phyloP scores from a whole-genome alignment of 2,888 invertebrate species.

The Xylota sylvarum region DNA sequence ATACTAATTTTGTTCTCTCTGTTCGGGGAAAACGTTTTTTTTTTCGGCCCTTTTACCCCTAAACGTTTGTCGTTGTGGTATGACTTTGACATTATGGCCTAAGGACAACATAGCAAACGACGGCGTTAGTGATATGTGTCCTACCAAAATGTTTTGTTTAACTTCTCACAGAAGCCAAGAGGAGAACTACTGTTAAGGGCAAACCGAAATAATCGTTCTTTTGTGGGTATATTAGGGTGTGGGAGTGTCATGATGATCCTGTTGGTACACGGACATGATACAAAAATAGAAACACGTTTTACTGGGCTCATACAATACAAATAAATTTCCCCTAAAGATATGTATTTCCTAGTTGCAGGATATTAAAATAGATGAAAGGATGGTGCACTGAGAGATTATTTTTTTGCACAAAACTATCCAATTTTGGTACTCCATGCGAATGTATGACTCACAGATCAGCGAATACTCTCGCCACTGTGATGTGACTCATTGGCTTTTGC shows the following conservation, averaged over 20 bases:
- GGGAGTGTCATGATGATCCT: slow-evolving; percentile 3
- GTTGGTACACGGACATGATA: slow-evolving; percentile 27
- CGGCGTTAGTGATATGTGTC: slow-evolving; percentile 60
- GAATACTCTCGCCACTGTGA: background rate
- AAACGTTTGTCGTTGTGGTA: slow-evolving; percentile 50
- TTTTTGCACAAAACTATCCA: slow-evolving; percentile 32
- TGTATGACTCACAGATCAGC: slow-evolving; percentile 52
- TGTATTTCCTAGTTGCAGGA: slow-evolving; percentile 42
- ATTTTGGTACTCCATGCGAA: slow-evolving; percentile 36
- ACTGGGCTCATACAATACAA: background rate
- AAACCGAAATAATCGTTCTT: slow-evolving; percentile 49
- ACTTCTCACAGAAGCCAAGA: slow-evolving; percentile 48
- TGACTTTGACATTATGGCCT: slow-evolving; percentile 64
- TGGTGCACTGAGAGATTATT: slow-evolving; percentile 2
- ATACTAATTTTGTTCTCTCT: slow-evolving; percentile 50
- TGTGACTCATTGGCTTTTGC: slow-evolving; percentile 33
- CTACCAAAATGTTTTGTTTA: slow-evolving; percentile 60
- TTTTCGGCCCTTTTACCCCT: slow-evolving; percentile 16
- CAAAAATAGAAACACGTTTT: slow-evolving; percentile 33
- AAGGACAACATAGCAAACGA: slow-evolving; percentile 50
- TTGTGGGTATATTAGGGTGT: slow-evolving; percentile 13
- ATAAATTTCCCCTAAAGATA: slow-evolving; percentile 7
- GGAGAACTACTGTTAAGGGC: slow-evolving; percentile 32
- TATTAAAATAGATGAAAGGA: slow-evolving; percentile 62
- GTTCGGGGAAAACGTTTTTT: background rate